Evolutionary conservation across 2,797 vertebrate species (phyloP).

Genomic region (Merluccius polli): DNA sequence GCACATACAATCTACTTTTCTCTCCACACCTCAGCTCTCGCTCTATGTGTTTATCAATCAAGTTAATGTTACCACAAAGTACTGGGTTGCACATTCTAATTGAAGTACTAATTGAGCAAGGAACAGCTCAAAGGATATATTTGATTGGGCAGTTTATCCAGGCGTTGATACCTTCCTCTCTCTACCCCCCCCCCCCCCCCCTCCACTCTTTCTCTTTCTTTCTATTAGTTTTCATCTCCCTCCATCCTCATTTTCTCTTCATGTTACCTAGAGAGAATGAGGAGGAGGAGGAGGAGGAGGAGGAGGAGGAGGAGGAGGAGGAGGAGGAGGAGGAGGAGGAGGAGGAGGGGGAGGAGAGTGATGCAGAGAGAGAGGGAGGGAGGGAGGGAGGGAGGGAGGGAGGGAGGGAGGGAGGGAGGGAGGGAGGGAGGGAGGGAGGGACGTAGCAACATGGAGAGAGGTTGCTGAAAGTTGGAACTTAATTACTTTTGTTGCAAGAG

Average conservation of each 20-base stretch:
- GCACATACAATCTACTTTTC: constrained; percentile 5
- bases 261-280: background rate
- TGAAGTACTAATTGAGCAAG: constrained; percentile 34
- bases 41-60: background rate
- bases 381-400: background rate
- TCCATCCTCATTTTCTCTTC: constrained; percentile 22
- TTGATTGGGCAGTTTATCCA: constrained; percentile 32
- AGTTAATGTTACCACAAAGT: constrained; percentile 18
- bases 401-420: background rate
- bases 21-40: constrained; percentile 13
- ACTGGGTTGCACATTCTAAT: constrained; percentile 32
- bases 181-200: background rate
- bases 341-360: background rate
- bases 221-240: constrained; percentile 24
- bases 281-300: constrained; percentile 3
- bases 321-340: background rate
- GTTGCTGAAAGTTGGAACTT: constrained; percentile 22
- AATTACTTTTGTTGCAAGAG: constrained; percentile 49
- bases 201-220: background rate
- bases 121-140: constrained; percentile 27
- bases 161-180: constrained; percentile 8
- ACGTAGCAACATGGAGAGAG: constrained; percentile 7
- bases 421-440: constrained; percentile 2
- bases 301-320: constrained; percentile 3
- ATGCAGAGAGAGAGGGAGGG: background rate